These are phyloP conservation scores for Antedon mediterranea DNA, from an alignment of 53 echinoderm and acorn worm species.

Conservation along the genomic window DNA sequence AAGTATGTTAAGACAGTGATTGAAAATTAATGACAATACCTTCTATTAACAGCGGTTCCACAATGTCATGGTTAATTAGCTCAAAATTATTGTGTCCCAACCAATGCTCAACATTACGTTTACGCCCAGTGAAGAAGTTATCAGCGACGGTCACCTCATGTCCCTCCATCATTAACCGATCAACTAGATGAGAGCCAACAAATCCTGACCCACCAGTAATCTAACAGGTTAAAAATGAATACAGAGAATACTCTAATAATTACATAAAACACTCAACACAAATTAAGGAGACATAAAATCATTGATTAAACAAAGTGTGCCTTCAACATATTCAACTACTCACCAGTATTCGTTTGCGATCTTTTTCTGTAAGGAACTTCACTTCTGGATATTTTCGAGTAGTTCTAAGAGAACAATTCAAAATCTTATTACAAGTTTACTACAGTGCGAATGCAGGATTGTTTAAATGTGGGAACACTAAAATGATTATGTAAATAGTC, in stretches of 20 bases:
- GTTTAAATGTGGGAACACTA: too few relatives aligned
- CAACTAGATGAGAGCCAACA: conserved; percentile 78
- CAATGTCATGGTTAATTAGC: conserved; percentile 89
- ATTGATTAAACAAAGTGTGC: too few relatives aligned
- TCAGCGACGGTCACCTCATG: conserved; percentile 93
- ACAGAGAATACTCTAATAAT: too few relatives aligned
- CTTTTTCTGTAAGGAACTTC: conserved; percentile 64
- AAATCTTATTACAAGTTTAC: neutral
- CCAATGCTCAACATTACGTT: conserved; percentile 83
- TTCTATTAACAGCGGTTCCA: conserved; percentile 87
- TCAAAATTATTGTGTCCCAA: conserved; percentile 90
- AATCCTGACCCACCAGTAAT: conserved; percentile 89
- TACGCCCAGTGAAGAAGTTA: conserved; percentile 80
- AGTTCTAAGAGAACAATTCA: conserved; percentile 24
- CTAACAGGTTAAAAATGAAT: too few relatives aligned
- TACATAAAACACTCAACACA: too few relatives aligned
- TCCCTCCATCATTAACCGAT: conserved; percentile 69
- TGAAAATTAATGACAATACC: conserved; percentile 14
- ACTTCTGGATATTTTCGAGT: conserved; percentile 75
- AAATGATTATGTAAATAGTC: too few relatives aligned
- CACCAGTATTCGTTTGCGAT: conserved; percentile 74
- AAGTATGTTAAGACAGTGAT: too few relatives aligned
- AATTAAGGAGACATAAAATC: too few relatives aligned
- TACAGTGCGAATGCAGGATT: too few relatives aligned
- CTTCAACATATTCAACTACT: conserved; percentile 14